Evolutionary conservation across 1,140 invertebrate genomes (phyloP).

Genomic region (Elymnias hypermnestra): DNA sequence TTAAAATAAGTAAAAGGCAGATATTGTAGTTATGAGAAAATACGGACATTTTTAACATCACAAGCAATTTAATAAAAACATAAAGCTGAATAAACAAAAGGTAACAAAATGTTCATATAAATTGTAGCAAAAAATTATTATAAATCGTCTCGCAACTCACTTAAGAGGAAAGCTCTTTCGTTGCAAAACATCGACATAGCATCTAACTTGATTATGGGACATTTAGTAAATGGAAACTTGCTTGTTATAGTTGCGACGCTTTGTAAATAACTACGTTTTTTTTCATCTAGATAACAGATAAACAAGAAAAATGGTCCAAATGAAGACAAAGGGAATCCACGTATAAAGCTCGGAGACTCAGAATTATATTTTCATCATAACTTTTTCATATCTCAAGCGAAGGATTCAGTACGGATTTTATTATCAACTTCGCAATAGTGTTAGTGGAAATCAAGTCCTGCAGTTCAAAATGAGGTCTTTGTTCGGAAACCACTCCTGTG

Average conservation of each 20-base stretch:
- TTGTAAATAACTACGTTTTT: constrained; percentile 20
- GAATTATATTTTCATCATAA: constrained; percentile 34
- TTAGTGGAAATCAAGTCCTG: constrained; percentile 3
- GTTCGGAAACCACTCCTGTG: constrained; percentile 7
- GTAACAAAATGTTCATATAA: background rate
- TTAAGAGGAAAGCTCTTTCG: constrained; percentile 17
- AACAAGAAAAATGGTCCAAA: constrained; percentile 45
- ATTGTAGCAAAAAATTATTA: background rate
- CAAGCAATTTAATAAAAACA: background rate
- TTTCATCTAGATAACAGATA: constrained; percentile 36
- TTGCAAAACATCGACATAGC: constrained; percentile 14
- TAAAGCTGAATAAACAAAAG: background rate
- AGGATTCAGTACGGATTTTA: constrained; percentile 13
- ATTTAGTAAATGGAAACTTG: constrained; percentile 43
- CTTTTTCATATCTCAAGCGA: constrained; percentile 19
- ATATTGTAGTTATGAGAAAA: too few species aligned
- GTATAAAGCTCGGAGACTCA: constrained; percentile 31
- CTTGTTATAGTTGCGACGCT: constrained; percentile 15
- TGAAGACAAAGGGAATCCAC: constrained; percentile 42
- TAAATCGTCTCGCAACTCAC: constrained; percentile 14
- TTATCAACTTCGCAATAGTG: constrained; percentile 9
- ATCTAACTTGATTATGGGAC: constrained; percentile 37
- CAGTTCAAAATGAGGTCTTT: constrained; percentile 5
- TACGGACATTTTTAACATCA: too few species aligned
- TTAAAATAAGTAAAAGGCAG: too few species aligned